Evolutionary conservation across 2,888 invertebrate species (phyloP), one percentile per base, ranked within the genome.

Genomic region (Cantharis nigra): DNA sequence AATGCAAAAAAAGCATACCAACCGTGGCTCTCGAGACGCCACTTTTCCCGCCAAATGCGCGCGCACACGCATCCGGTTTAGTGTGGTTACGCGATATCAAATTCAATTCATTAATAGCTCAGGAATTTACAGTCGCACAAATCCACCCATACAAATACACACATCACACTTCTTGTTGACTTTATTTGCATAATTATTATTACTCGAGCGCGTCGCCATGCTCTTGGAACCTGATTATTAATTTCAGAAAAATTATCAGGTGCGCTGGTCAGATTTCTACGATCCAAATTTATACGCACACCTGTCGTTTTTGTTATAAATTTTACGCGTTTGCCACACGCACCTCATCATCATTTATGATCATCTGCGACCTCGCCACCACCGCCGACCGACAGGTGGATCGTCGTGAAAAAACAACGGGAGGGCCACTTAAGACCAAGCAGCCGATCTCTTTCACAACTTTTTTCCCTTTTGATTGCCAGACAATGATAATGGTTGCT

Each of bases 1-100:
- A 67, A 74, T 76, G 82, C 80, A 90, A 88, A 89, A 89, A 89
- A 89, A 67, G 63, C 14, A 49, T 16, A 16, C 16, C 16, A n/a
- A 70, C 72, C 62, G 69, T 49, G 72, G 78, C 77, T 77, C 81
- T 63, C 74, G 80, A 80, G 83, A 83, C 83, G 81, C 83, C 80
- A 79, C 79, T 82, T 82, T 80, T 78, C 78, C 78, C 79, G 78
- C 81, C 81, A 77, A 16, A 72, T 69, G 79, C 74, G 79, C 77
- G 75, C 79, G 72, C 71, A 67, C 26, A 20, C 63, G 18, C 74
- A 71, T 78, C 74, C 75, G 77, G 74, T 71, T 74, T 49, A 49
- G 49, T 69, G 65, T 65, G 33, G 20, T 65, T 67, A 70, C 70
- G 67, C 69, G 72, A 71, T 14, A 67, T 76, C 63, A 49, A 18